phyloP scores from a whole-genome alignment of 2,797 vertebrate genomes.

The Chlorospingus flavigularis region DNA sequence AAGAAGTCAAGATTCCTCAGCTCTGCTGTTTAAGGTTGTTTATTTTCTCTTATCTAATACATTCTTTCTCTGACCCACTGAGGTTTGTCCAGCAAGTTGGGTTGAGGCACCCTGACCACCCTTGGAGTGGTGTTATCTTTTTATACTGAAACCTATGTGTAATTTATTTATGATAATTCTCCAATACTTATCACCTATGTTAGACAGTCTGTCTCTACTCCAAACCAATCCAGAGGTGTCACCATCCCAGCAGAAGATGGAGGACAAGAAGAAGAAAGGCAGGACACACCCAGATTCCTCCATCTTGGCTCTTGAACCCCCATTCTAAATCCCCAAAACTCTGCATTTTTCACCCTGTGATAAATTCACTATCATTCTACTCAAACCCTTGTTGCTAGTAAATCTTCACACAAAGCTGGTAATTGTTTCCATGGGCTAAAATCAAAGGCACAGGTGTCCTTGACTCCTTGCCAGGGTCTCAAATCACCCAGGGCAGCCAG shows the following conservation, averaged over 20 bases:
- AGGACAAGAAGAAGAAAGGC: no score
- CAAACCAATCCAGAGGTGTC: no score
- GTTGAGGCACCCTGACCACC: accelerated
- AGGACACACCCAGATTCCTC: neutral
- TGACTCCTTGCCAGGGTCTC: neutral
- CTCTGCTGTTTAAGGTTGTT: no score
- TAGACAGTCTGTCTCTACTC: no score
- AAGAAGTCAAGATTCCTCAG: no score
- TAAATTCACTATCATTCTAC: neutral
- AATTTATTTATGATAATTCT: neutral
- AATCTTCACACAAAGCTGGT: neutral
- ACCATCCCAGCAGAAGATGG: no score
- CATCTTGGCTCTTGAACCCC: neutral
- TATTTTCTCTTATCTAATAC: accelerated
- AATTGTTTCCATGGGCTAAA: neutral
- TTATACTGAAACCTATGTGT: accelerated
- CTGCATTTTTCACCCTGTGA: neutral
- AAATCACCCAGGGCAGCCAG: no score
- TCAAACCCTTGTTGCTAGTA: neutral
- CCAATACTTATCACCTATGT: neutral
- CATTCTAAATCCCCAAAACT: neutral
- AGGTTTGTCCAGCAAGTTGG: no score
- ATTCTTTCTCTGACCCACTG: neutral
- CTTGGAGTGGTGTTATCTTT: no score
- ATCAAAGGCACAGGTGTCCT: neutral